phyloP scores from a whole-genome alignment of 2,797 vertebrate species.

The Aratinga solstitialis region DNA sequence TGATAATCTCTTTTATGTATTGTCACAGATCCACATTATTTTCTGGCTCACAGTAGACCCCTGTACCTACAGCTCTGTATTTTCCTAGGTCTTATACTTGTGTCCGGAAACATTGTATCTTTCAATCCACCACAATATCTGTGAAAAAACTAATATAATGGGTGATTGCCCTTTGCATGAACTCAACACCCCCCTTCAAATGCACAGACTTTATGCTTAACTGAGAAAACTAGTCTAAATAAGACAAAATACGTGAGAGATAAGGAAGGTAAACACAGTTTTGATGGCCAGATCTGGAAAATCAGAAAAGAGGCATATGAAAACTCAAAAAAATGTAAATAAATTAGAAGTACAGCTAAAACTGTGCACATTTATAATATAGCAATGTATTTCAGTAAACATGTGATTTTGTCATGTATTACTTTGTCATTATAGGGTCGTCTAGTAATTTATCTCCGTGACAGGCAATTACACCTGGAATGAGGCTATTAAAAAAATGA shows the following conservation, averaged over 20 bases:
- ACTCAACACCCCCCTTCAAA: accelerated
- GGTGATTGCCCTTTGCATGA: background rate
- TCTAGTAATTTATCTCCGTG: background rate
- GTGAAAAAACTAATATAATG: background rate
- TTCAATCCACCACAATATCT: background rate
- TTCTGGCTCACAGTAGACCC: background rate
- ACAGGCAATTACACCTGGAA: background rate
- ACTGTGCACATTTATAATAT: background rate
- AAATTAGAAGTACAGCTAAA: background rate
- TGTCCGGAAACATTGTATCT: background rate
- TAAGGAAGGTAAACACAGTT: background rate
- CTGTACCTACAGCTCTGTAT: background rate
- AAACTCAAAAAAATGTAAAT: background rate
- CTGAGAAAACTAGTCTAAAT: background rate
- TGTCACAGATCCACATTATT: background rate
- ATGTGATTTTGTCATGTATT: background rate
- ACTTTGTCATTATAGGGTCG: background rate
- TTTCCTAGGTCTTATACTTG: background rate
- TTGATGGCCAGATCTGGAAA: background rate
- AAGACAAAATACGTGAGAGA: background rate
- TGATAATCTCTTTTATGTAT: background rate
- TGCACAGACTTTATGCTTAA: background rate
- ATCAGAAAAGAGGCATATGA: background rate
- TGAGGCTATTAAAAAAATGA: background rate
- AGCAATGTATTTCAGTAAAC: background rate